Base-by-base conservation (phyloP, 2,113 vertebrate genomes). In the Xiphias gladius region DNA sequence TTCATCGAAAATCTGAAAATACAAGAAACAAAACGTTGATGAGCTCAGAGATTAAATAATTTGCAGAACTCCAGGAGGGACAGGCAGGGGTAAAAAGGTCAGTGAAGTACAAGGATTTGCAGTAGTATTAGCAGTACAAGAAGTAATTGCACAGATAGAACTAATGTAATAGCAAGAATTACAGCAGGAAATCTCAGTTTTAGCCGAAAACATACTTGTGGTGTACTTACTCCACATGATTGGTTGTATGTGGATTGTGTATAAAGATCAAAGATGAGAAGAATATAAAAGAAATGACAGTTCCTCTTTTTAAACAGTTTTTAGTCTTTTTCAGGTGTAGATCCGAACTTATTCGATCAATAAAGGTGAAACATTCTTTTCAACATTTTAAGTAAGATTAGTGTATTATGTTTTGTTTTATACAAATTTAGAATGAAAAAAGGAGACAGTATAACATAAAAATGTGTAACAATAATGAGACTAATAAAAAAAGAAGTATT, bases 321-420 rank as follows among this genome's bases (percentile, higher is more conserved):
- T 76, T 43, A 57, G 10, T 28, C 54, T 35, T 22, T 58, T 66
- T 52, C 24, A 30, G 19, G 54, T 46, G 11, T 35, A 41, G 6
- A 50, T 46, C 71, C 52, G 54, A 80, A 67, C 52, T 2, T 2
- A 48, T 37, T 20, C 35, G 50, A 59, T 84, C 62, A 77, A 84
- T 84, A 35, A 35, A 35, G 6, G 6, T 35, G 32, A 4, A 35
- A 35, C 6, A 6, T 35, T 35, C 32, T 35, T 35, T 35, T 35
- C 6, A 35, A 35, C 6, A 35, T 35, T 35, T 6, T 4, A 35
- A 35, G 32, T 6, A 35, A 35, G 32, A 35, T 35, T 35, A 35
- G 32, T 35, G 32, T 35, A 35, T 35, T n/a, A n/a, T n/a, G n/a
- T 35, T 35, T 35, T 35, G 3, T 35, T 35, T 35, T 35, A 35